Base-by-base conservation (phyloP, 1,140 invertebrate genomes). In the Sarcophaga bullata region DNA sequence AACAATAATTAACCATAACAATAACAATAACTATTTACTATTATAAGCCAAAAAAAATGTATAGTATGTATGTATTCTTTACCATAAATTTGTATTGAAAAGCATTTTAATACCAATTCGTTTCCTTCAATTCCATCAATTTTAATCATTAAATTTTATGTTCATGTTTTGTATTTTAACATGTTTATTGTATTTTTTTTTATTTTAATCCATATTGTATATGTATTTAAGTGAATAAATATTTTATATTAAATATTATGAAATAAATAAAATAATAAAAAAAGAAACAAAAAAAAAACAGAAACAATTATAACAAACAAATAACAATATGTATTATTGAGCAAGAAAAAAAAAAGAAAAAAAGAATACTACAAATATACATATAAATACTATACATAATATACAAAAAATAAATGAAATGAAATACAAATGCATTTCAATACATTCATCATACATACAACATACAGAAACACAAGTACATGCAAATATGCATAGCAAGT, bases 311-410 rank as follows among this genome's bases (percentile, higher is more conserved):
- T 72, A 72, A 72, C 62, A 72, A n/a, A 72, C 62, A 17, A 48
- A n/a, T 48, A 76, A n/a, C 48, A 76, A 78, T 78, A 78, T 78
- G 75, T 78, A 78, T 78, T 78, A 50, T 50, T 78, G 50, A 52
- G 15, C 50, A 37, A 37, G 4, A 37, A 37, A 1, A 37, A 37
- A 37, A 37, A 37, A 1, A 37, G 4, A 37, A 37, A 37, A 37
- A 37, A 37, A 37, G 25, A 37, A 37, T 37, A 37, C 25, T 37
- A 37, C 25, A 37, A 37, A 37, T 37, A 37, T 37, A 37, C 25
- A 37, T 37, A 37, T 37, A 37, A 4, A 37, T 37, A 37, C 25
- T 37, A 37, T 37, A 37, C 25, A 37, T 37, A 37, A n/a, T 37
- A 37, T 37, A 37, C 25, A 37, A 37, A 37, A 37, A 37, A 37